Evolutionary conservation across 2,113 vertebrate species (phyloP), one percentile per base, ranked within the genome.

Genomic region (Microtus pennsylvanicus): DNA sequence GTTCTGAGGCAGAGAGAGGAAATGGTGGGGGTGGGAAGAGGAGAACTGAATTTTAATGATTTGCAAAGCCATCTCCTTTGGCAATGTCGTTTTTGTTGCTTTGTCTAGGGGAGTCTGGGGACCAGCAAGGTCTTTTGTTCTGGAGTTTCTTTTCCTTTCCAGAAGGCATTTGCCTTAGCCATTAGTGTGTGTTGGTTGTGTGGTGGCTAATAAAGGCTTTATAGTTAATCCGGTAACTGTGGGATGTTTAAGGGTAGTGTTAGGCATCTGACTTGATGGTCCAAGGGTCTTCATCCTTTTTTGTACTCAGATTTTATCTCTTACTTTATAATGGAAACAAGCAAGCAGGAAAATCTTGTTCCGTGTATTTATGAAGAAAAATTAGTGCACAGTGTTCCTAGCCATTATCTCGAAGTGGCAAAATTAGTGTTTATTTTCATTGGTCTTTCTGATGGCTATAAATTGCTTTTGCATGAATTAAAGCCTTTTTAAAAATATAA

Each of bases 401-500:
- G 72, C 55, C 33, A 55, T 77, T 50, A 85, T 45, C 38, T 72
- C 19, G 77, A 95, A 72, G 72, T 52, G 78, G 50, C 5, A 91
- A 86, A 88, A 88, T 70, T 30, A 16, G 8, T 42, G 75, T 96
- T 87, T 47, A 78, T 65, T 52, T 30, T 75, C 50, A 85, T 72
- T 82, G 5, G 33, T 88, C 21, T 81, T 91, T 58, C 50, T 42
- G 35, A 89, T 65, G 33, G 74, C 67, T 21, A 42, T 42, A 58
- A 55, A 28, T 81, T 38, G 30, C 38, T 81, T 72, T 47, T 83
- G 42, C 42, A 87, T 69, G n/a, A 55, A 67, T n/a, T 65, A 17
- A 85, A 93, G 76, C 83, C 72, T 33, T 24, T 65, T 45, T 67
- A 17, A 81, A 81, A 90, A n/a, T 78, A 52, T 74, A 95, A 88